Evolutionary conservation across 2,888 invertebrate genomes (phyloP).

Genomic region (Onthophagus sagittarius): DNA sequence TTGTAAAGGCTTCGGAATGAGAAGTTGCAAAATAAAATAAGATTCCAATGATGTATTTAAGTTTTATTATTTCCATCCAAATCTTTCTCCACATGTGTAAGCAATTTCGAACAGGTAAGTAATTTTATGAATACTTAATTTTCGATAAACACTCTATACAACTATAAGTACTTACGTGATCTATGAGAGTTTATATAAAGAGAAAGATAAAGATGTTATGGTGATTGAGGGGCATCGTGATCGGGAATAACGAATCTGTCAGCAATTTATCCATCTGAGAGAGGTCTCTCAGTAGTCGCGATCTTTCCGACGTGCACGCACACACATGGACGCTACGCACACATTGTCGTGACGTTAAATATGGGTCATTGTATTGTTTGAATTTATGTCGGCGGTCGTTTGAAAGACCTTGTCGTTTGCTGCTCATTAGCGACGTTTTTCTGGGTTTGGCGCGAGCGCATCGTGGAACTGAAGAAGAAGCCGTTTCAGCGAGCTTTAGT

Average conservation of each 20-base stretch:
- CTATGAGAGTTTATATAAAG: not conserved
- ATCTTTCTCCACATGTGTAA: no score
- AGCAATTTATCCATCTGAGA: slow-evolving; percentile 6
- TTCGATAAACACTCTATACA: no score
- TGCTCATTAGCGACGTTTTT: slow-evolving; percentile 36
- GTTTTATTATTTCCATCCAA: not conserved
- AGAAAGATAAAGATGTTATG: slow-evolving; percentile 1
- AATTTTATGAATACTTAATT: no score
- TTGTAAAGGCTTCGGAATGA: slow-evolving; percentile 5
- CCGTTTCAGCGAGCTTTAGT: not conserved
- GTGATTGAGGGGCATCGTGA: not conserved
- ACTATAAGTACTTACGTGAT: not conserved
- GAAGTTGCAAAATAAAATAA: not conserved
- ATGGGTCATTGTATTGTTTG: slow-evolving; percentile 36
- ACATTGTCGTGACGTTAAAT: slow-evolving; percentile 29
- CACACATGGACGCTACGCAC: slow-evolving; percentile 1
- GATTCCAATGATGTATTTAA: not conserved
- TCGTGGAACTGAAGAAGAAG: not conserved
- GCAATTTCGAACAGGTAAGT: no score
- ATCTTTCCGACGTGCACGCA: not conserved
- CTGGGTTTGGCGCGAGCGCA: slow-evolving; percentile 1
- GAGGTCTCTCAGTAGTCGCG: not conserved
- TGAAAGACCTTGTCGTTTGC: slow-evolving; percentile 29
- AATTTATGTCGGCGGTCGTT: slow-evolving; percentile 35
- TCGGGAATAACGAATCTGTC: not conserved